A percentile compares a stretch with the other conserved stretches of the same genome.
Conservation (phyloP, 30 jellyfish, hydroid and myxozoan genomes). For the Nemopilema nomurai region DNA sequence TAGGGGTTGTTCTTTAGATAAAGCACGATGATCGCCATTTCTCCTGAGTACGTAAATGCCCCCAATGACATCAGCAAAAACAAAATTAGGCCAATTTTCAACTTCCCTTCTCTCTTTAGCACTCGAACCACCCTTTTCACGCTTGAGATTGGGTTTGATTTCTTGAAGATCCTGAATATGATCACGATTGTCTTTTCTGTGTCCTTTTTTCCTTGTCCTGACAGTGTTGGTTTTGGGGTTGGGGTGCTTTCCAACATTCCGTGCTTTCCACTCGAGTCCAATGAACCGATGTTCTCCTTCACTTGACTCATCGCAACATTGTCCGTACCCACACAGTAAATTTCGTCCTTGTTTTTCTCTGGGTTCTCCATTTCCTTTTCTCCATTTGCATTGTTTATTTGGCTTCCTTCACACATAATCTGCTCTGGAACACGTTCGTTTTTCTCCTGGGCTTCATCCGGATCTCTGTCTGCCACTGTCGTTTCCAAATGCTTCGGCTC, state of each 20-base stretch:
- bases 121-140: neutral
- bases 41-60: constrained; percentile 7
- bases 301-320: neutral
- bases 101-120: neutral
- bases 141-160: constrained; percentile 7
- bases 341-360: neutral
- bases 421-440: neutral
- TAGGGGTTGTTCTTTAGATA: constrained; percentile 9
- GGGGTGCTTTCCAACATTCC: neutral
- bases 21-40: constrained; percentile 6
- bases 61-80: constrained; percentile 1
- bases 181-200: neutral
- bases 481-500: neutral
- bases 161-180: neutral
- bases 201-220: neutral
- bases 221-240: neutral
- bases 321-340: neutral
- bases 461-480: neutral
- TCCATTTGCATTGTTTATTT: neutral
- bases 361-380: neutral
- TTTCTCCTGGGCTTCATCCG: neutral
- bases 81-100: neutral
- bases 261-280: neutral
- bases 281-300: neutral
- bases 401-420: neutral